Evolutionary conservation across 2,888 invertebrate genomes (phyloP).

Genomic region (Cheilosia soror): DNA sequence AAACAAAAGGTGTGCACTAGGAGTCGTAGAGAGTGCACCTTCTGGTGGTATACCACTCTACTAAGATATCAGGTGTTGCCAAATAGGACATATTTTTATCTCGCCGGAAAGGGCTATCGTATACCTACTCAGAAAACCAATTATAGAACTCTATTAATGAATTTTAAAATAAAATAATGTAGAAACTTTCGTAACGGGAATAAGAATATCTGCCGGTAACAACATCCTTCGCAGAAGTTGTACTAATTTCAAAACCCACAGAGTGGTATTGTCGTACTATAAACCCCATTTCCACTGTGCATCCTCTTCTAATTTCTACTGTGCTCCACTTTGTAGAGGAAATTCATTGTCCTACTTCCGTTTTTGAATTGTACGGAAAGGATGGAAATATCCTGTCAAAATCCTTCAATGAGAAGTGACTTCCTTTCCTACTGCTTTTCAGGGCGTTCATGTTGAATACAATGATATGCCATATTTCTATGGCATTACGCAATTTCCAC

Average conservation of each 20-base stretch:
- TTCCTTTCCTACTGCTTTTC: constrained; percentile 45
- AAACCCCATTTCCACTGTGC: constrained; percentile 56
- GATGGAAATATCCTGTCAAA: constrained; percentile 65
- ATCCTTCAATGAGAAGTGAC: constrained; percentile 50
- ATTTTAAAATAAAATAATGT: constrained; percentile 30
- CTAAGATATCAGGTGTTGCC: constrained; percentile 50
- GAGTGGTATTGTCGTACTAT: constrained; percentile 4
- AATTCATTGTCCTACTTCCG: constrained; percentile 72
- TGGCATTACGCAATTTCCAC: constrained; percentile 35
- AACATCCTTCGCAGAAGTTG: constrained; percentile 31
- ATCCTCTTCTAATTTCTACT: constrained; percentile 44
- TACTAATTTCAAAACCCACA: constrained; percentile 32
- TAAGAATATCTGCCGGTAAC: constrained; percentile 54
- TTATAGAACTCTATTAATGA: constrained; percentile 44
- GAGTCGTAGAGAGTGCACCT: constrained; percentile 37
- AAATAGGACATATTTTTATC: constrained; percentile 52
- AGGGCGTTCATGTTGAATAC: constrained; percentile 57
- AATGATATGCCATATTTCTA: constrained; percentile 43
- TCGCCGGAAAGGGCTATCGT: neutral
- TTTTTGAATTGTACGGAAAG: constrained; percentile 25
- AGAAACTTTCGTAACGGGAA: constrained; percentile 25
- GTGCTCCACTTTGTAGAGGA: constrained; percentile 55
- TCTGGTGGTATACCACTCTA: constrained; percentile 50
- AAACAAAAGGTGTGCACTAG: constrained; percentile 61
- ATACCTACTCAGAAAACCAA: neutral